Conservation (phyloP, 2,113 vertebrate genomes). For the Anguilla rostrata region DNA sequence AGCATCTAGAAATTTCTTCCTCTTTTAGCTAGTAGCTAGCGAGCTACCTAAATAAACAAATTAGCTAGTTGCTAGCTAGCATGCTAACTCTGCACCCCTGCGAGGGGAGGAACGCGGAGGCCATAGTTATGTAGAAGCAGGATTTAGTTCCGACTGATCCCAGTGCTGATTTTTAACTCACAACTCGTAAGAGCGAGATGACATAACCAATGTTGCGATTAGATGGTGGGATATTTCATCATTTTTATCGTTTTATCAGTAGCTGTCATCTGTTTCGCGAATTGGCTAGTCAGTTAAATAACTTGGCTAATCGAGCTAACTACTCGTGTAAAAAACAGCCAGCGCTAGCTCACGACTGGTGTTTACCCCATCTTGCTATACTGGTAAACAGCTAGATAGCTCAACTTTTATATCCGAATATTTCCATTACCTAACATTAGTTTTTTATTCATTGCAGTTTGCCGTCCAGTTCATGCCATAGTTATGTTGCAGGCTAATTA, state of each 20-base stretch:
- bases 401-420: not conserved
- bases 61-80: constrained; percentile 9
- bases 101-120: constrained; percentile 15
- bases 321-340: not conserved
- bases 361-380: not conserved
- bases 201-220: not conserved
- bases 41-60: constrained; percentile 22
- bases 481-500: not conserved
- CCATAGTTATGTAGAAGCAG: constrained; percentile 16
- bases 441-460: not conserved
- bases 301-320: not conserved
- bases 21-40: constrained; percentile 14
- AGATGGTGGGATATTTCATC: not conserved
- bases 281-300: not conserved
- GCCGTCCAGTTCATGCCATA: not conserved
- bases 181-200: not conserved
- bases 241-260: not conserved
- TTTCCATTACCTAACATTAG: not conserved
- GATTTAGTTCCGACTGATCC: not conserved
- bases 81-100: not conserved
- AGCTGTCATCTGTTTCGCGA: not conserved
- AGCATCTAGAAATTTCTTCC: constrained; percentile 27
- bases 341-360: not conserved
- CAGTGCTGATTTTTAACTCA: not conserved
- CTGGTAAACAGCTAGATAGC: not conserved